These are phyloP conservation scores for Campodea augens DNA, from an alignment of 1,140 invertebrate species.

Conservation along the genomic window DNA sequence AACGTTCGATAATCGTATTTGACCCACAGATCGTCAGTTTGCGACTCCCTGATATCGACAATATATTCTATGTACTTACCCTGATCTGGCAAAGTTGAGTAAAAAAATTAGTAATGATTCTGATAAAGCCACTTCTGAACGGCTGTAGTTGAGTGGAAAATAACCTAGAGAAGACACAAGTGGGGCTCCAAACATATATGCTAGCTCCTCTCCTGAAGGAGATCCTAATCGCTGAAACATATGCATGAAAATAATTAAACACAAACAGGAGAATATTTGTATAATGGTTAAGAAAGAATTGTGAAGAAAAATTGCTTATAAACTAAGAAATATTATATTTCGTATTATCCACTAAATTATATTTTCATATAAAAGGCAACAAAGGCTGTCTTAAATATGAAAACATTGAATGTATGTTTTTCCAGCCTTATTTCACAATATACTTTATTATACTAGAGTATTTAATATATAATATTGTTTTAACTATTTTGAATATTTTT, in stretches of 20 bases:
- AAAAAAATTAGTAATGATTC: slow-evolving; percentile 72
- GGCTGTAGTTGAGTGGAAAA: slow-evolving; percentile 61
- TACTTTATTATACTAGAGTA: too few species aligned
- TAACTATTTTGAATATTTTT: too few species aligned
- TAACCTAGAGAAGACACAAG: slow-evolving; percentile 47
- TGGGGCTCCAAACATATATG: slow-evolving; percentile 71
- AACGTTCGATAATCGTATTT: not conserved
- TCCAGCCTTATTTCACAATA: too few species aligned
- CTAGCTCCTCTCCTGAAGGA: slow-evolving; percentile 75
- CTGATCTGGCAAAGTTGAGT: slow-evolving; percentile 77
- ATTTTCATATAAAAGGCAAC: too few species aligned
- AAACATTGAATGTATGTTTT: too few species aligned
- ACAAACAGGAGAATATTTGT: too few species aligned
- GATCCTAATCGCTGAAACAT: slow-evolving; percentile 55
- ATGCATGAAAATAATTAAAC: slow-evolving; percentile 11
- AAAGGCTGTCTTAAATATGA: too few species aligned
- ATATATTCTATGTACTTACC: slow-evolving; percentile 38
- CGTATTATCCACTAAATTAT: too few species aligned
- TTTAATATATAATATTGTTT: too few species aligned
- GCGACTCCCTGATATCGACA: not conserved
- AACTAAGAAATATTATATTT: too few species aligned
- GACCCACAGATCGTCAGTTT: not conserved
- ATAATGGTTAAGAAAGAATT: too few species aligned
- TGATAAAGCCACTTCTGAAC: slow-evolving; percentile 55
- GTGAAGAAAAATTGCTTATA: too few species aligned